Evolutionary conservation across 2,113 vertebrate genomes (phyloP).

Genomic region (Cariama cristata): DNA sequence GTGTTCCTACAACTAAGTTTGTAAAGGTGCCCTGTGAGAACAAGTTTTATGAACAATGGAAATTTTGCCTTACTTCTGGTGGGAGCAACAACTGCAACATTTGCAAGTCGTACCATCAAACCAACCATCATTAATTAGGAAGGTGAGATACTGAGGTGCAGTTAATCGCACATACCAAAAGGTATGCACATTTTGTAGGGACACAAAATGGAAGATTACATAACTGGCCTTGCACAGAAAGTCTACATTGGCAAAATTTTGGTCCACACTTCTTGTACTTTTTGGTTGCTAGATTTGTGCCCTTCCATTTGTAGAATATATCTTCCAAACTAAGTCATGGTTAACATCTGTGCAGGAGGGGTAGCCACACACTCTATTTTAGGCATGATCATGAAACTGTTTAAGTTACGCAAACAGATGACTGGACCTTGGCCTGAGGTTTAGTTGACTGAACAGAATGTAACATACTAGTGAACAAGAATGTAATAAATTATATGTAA

Average conservation of each 20-base stretch:
- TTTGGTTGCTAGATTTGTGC: not conserved
- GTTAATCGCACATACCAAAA: not conserved
- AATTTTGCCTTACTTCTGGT: not conserved
- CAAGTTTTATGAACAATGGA: not conserved
- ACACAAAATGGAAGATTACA: not conserved
- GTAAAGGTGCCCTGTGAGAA: not conserved
- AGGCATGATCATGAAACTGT: not conserved
- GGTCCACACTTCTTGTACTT: not conserved
- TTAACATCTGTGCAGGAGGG: not conserved
- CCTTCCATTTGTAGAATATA: not conserved
- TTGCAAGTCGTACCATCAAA: not conserved
- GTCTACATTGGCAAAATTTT: not conserved
- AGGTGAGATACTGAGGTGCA: not conserved
- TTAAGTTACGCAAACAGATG: not conserved
- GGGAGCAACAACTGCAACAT: not conserved
- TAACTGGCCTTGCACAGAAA: not conserved
- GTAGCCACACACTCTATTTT: not conserved
- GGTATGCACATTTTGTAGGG: not conserved
- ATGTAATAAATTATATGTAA: not conserved
- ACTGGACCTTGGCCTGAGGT: not conserved
- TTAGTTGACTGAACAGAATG: not conserved
- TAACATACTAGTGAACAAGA: not conserved
- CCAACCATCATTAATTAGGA: not conserved
- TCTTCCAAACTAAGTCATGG: not conserved
- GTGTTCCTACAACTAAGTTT: not conserved